Evolutionary conservation across 2,113 vertebrate genomes (phyloP), one percentile per base, ranked within the genome.

Genomic region (Actenoides hombroni): DNA sequence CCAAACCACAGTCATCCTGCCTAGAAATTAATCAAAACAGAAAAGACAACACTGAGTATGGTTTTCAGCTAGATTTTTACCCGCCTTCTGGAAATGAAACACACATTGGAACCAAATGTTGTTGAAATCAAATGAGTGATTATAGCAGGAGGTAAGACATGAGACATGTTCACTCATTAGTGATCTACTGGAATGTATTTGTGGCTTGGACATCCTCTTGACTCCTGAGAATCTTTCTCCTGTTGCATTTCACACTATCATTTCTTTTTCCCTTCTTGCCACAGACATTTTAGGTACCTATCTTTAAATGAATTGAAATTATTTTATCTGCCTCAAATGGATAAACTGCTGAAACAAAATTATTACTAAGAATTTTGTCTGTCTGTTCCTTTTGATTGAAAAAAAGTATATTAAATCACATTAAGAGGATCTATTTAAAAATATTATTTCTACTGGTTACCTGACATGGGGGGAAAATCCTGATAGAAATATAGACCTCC

Each of bases 1-100:
- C 85, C 76, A 97, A 97, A 97, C 96, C 96, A 88, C 96, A 97
- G 60, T 95, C 95, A 93, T 97, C 93, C 86, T 95, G 93, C 76
- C 68, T 94, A 96, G 76, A 97, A 96, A 96, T 96, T 93, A 96
- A 95, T 96, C 93, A 93, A 94, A 96, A 86, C 64, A 92, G 92
- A 60, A 92, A 97, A 95, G 93, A 64, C 83, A 92, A 86, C 73
- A 33, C 65, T 94, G 85, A 93, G 83, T 95, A 95, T 93, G 79
- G 82, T 90, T 93, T 96, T 95, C 95, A 92, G 94, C 64, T 92
- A 78, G 69, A 79, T 29, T 90, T 92, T 83, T 94, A 76, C 85
- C 79, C 16, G 5, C 68, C 87, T 96, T 90, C 90, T 96, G 79
- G 90, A 94, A 97, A 88, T 64, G 56, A 92, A 95, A 59, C 82